A percentile compares a stretch with the other conserved stretches of the same genome.
phyloP scores from a whole-genome alignment of 1,140 invertebrate species.

The Drosophila ananassae region DNA sequence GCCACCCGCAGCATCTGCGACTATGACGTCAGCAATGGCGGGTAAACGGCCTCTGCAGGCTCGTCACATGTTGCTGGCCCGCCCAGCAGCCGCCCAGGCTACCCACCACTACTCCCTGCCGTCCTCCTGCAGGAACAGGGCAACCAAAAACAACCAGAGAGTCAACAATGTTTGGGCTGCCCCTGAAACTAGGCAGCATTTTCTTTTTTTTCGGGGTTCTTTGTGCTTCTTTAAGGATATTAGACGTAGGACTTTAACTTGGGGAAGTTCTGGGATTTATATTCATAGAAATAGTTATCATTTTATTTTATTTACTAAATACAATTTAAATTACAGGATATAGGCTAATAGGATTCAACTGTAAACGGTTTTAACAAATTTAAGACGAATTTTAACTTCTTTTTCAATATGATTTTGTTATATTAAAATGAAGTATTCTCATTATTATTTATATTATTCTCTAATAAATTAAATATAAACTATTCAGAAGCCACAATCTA shows the following conservation, averaged over 20 bases:
- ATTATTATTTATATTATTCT: too few relatives aligned
- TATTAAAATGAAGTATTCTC: too few relatives aligned
- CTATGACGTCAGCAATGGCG: constrained; percentile 76
- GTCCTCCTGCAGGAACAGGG: constrained; percentile 2
- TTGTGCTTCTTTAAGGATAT: neutral
- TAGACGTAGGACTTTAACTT: neutral
- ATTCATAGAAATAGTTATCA: too few relatives aligned
- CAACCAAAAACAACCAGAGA: neutral
- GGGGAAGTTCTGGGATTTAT: neutral
- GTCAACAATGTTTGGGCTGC: constrained; percentile 46
- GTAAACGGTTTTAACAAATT: too few relatives aligned
- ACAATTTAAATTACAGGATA: too few relatives aligned
- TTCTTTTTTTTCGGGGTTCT: neutral
- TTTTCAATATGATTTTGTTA: too few relatives aligned
- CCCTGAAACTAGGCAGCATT: constrained; percentile 37
- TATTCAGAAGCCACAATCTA: too few relatives aligned
- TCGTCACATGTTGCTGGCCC: constrained; percentile 73
- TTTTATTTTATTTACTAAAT: too few relatives aligned
- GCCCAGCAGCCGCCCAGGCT: constrained; percentile 18
- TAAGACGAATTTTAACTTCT: too few relatives aligned
- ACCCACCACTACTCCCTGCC: neutral
- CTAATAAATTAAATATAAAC: too few relatives aligned
- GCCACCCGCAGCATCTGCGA: constrained; percentile 20
- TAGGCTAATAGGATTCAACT: too few relatives aligned
- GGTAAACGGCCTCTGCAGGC: constrained; percentile 79